Base-by-base conservation (phyloP, 1,140 invertebrate species). In the Drosophila kohkoa region DNA sequence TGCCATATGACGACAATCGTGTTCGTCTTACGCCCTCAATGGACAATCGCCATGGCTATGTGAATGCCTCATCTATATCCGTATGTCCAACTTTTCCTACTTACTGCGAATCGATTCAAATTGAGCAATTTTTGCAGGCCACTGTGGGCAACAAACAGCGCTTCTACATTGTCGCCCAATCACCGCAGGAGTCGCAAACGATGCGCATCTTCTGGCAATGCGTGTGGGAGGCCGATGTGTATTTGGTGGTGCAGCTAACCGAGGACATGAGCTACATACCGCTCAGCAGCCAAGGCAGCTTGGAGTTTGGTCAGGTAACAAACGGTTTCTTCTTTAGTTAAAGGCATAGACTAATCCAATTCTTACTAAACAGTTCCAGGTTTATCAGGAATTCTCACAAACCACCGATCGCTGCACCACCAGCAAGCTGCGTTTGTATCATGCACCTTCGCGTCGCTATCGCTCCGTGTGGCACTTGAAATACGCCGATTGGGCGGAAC, bases 1-100 rank as follows among this genome's bases (percentile, higher is more conserved):
- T 98, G 38, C 98, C 98, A 1, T 98, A 98, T 92, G 97, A 98
- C 90, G 96, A 97, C 78, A 98, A 97, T 89, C 91, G 97, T 43
- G 96, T 98, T 32, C 93, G 96, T 54, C 92, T 98, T 3, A 95
- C 94, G 16, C 96, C 97, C 3, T 94, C 95, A 2, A 96, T 96
- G 91, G 94, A 95, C 64, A 98, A 98, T 93, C 95, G 95, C 55
- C 94, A 94, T 85, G 98, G 97, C 5, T 98, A 98, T 81, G 96
- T 98, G 48, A 98, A 98, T 93, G 97, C 97, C 3, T 98, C 97
- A 6, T 96, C 98, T 86, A 95, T 98, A 64, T 96, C 95, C 55
- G 96, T 96, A 93, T 93, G 92, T 91, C 57, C 6, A 20, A 48
- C 15, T 20, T 13, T 16, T 20, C 0, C 2, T 1, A 7, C 5